Evolutionary conservation across 2,888 invertebrate species (phyloP), one percentile per base, ranked within the genome.

Genomic region (Acholoe squamosa): DNA sequence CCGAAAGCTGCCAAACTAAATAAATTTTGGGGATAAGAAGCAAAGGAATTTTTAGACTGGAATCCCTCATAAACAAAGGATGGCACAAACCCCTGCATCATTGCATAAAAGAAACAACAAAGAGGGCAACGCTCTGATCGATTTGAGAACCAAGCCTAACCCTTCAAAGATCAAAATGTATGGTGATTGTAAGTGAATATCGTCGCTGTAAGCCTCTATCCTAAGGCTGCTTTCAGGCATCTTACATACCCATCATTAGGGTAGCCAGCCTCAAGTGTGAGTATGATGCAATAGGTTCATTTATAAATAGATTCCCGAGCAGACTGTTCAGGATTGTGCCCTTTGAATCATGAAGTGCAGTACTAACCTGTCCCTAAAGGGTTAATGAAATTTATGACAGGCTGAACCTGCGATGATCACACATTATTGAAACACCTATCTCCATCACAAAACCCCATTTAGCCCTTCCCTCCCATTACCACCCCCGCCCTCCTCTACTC

Each of bases 371-470:
- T n/a, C n/a, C n/a, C n/a, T n/a, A n/a, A n/a, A n/a, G n/a, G n/a
- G n/a, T 71, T 14, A 71, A 71, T 71, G 71, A 25, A 71, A 71
- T 71, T 71, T 71, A 71, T 71, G 71, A 14, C 71, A 61, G 19
- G 71, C 71, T 28, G 71, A 28, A 71, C 12, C 71, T 28, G 31
- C 31, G 3, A 22, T 28, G 71, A 71, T 71, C 71, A 28, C 71
- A 71, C 28, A 28, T 71, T 71, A 71, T 71, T 25, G 25, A 71
- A 71, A 28, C 28, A 71, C 71, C 71, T 71, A 71, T 71, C 71
- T 28, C 25, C 71, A 28, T 71, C 71, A 71, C 71, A 3, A 71
- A 71, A 71, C 19, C 31, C 71, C 71, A 71, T 71, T 71, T 71
- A 71, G 71, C 16, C n/a, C n/a, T n/a, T n/a, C n/a, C n/a, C n/a